phyloP scores from a whole-genome alignment of 2,797 vertebrate species.

The Tolypeutes matacus region DNA sequence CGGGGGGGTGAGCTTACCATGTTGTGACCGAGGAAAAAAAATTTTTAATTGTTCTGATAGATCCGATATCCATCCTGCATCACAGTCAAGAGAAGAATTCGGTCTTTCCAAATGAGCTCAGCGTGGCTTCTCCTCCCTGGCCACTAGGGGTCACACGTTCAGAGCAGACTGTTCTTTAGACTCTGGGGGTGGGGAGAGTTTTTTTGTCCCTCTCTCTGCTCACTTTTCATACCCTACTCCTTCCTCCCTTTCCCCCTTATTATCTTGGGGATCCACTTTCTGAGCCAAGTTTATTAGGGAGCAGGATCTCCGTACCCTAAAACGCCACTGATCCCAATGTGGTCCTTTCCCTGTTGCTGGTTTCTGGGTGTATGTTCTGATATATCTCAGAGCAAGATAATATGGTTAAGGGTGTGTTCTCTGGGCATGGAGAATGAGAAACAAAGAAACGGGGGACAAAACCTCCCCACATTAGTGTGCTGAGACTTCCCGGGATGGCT shows the following conservation, averaged over 20 bases:
- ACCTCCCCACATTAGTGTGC: not conserved
- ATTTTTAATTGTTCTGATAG: slow-evolving; percentile 67
- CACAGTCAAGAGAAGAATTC: slow-evolving; percentile 65
- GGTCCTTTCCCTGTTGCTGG: not conserved
- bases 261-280: not conserved
- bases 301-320: not conserved
- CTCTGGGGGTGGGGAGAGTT: too few species aligned
- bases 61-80: slow-evolving; percentile 58
- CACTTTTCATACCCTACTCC: not conserved
- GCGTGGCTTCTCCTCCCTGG: slow-evolving; percentile 17
- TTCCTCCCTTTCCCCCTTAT: not conserved
- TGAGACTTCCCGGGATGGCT: not conserved
- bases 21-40: slow-evolving; percentile 68
- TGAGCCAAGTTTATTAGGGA: not conserved
- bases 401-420: not conserved
- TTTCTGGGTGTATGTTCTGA: not conserved
- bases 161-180: not conserved
- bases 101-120: slow-evolving; percentile 47
- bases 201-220: too few species aligned
- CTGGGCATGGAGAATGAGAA: not conserved
- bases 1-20: slow-evolving; percentile 76
- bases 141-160: not conserved
- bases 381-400: not conserved
- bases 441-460: not conserved
- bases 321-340: not conserved